A percentile compares a stretch with the other conserved stretches of the same genome.
These are phyloP conservation scores for Alces alces DNA, from an alignment of 2,113 vertebrate genomes.

Conservation along the genomic window DNA sequence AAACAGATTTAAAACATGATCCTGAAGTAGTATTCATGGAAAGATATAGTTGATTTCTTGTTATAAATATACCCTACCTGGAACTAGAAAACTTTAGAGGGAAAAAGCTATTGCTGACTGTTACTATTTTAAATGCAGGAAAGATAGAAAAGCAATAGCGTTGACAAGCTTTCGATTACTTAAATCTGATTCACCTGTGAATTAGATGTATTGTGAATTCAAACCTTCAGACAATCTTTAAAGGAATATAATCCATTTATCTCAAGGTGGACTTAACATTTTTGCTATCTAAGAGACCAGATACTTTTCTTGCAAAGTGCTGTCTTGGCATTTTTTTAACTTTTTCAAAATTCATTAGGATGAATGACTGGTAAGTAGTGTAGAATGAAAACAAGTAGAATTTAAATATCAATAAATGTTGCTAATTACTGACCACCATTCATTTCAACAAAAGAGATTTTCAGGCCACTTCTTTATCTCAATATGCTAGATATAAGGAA, in stretches of 20 bases:
- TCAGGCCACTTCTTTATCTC: not conserved
- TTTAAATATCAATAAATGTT: not conserved
- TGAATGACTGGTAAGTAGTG: conserved; percentile 17
- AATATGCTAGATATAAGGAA: not conserved
- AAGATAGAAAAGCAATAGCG: not conserved
- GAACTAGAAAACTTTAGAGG: not conserved
- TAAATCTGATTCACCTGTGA: conserved; percentile 38
- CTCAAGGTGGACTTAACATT: not conserved
- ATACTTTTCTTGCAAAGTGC: conserved; percentile 39
- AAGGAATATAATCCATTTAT: conserved; percentile 20
- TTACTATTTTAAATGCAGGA: not conserved
- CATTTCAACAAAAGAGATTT: not conserved
- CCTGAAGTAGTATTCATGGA: not conserved
- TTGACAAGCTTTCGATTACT: not conserved
- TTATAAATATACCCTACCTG: not conserved
- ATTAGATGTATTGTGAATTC: conserved; percentile 29
- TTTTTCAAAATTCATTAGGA: conserved; percentile 47
- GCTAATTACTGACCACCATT: not conserved
- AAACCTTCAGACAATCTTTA: conserved; percentile 52
- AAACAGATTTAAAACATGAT: not conserved
- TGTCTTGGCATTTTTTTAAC: not conserved
- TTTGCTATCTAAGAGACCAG: not conserved
- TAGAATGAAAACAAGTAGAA: not conserved
- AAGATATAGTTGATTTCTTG: not conserved
- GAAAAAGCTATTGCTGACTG: not conserved